Conservation (phyloP, 1,140 invertebrate species). For the Calephelis virginiensis region DNA sequence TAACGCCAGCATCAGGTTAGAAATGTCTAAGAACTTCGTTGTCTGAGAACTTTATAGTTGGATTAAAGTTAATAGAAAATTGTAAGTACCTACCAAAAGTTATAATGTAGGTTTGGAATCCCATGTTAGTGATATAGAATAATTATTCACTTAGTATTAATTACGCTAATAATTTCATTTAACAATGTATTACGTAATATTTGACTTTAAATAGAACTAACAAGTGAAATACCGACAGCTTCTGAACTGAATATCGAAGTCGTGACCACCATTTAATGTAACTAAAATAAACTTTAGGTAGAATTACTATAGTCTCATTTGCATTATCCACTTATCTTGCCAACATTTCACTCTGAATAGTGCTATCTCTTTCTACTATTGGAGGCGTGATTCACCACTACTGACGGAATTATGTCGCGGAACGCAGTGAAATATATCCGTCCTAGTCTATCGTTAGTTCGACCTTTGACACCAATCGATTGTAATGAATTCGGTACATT, state of each 20-base stretch:
- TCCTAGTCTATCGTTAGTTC: slow-evolving; percentile 57
- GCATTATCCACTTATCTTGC: slow-evolving; percentile 49
- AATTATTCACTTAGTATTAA: background rate
- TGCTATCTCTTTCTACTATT: slow-evolving; percentile 58
- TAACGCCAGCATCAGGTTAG: too few species aligned
- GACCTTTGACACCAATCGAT: slow-evolving; percentile 73
- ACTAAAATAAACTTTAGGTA: slow-evolving; percentile 51
- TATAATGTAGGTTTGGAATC: too few species aligned
- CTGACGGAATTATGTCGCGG: slow-evolving; percentile 56
- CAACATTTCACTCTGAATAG: slow-evolving; percentile 66
- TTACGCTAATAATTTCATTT: slow-evolving; percentile 15
- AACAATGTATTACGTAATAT: slow-evolving; percentile 35
- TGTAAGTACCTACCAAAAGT: too few species aligned
- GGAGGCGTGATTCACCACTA: slow-evolving; percentile 73
- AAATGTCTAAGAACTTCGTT: too few species aligned
- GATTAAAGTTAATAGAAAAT: too few species aligned
- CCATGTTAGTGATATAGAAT: too few species aligned
- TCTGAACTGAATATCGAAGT: slow-evolving; percentile 58
- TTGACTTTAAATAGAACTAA: slow-evolving; percentile 56
- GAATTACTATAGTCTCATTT: slow-evolving; percentile 57
- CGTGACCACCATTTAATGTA: slow-evolving; percentile 41
- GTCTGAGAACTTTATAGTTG: too few species aligned
- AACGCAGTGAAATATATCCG: slow-evolving; percentile 56
- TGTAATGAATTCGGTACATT: slow-evolving; percentile 64
- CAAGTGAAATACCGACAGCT: slow-evolving; percentile 57